Evolutionary conservation across 1,140 invertebrate genomes (phyloP).

Genomic region (Akabosia matsudoensis): DNA sequence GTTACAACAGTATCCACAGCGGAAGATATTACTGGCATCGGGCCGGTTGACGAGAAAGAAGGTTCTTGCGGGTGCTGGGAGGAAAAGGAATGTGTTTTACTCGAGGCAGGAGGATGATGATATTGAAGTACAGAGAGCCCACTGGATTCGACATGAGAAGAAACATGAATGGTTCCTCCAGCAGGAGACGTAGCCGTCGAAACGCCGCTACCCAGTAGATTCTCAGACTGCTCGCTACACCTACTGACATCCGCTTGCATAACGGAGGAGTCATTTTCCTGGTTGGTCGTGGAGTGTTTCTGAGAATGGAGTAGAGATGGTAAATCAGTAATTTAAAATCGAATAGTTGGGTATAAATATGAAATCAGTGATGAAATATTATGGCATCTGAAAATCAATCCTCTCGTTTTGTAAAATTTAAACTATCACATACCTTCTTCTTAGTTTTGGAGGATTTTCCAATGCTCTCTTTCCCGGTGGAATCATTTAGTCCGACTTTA

Average conservation of each 20-base stretch:
- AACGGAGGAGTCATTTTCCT: neutral
- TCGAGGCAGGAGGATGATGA: neutral
- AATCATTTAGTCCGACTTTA: slow-evolving; percentile 10
- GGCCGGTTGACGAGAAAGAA: neutral
- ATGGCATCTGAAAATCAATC: no score
- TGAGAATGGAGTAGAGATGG: neutral
- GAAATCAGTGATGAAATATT: no score
- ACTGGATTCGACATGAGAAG: no score
- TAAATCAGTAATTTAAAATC: neutral
- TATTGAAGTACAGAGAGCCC: neutral
- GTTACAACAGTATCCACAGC: neutral
- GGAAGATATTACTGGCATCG: neutral
- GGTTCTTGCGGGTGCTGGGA: neutral
- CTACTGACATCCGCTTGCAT: slow-evolving; percentile 10
- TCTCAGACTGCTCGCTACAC: neutral
- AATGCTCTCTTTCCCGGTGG: neutral
- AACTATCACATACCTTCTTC: slow-evolving; percentile 3
- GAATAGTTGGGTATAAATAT: neutral
- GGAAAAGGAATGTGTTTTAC: slow-evolving; percentile 4
- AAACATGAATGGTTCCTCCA: no score
- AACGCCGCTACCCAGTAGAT: neutral
- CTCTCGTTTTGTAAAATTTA: neutral
- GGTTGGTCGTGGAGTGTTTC: neutral
- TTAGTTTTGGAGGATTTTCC: neutral
- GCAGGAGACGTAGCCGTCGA: neutral